Evolutionary conservation across 2,113 vertebrate genomes (phyloP), one percentile per base, ranked within the genome.

Genomic region (Macrotus californicus): DNA sequence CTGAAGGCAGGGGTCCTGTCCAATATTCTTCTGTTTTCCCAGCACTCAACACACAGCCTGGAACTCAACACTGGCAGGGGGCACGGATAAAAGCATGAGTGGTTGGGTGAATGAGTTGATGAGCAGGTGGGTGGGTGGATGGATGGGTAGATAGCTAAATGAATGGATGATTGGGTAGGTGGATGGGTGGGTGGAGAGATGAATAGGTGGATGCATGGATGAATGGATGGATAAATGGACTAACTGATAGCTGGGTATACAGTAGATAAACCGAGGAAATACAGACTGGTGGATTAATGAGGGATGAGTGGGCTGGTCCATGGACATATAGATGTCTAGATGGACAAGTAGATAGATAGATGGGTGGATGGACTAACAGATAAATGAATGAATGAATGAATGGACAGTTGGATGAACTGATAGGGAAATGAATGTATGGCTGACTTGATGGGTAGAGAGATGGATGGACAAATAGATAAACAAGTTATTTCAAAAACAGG

Each of bases 1-100:
- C 61, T 76, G 80, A 87, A 96, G 73, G 50, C 50, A 66, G 86
- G n/a, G n/a, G 31, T 39, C 46, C 36, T 77, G 52, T 70, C 46
- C 56, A 81, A 1, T 6, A 56, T 6, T 21, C 54, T 66, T 52
- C 24, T 43, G 10, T 46, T 89, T 82, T 61, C 41, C 29, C 2
- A 56, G n/a, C 1, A 29, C 41, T 81, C 24, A 36, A 54, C n/a
- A 67, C 21, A 77, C 41, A 83, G 12, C 10, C 61, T 73, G 18
- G 19, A 72, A 69, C 39, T 92, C 91, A 90, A 41, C 14, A 29
- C 19, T 48, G 59, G 29, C 18, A 52, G 19, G 50, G 46, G 67
- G 48, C 54, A 76, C 41, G 5, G 34, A 34, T 80, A 22, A 46
- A 56, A 41, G 16, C 18, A 4, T 34, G 24, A n/a, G 75, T 9